Evolutionary conservation across 2,113 vertebrate species (phyloP), one percentile per base, ranked within the genome.

Genomic region (Oncorhynchus tshawytscha): DNA sequence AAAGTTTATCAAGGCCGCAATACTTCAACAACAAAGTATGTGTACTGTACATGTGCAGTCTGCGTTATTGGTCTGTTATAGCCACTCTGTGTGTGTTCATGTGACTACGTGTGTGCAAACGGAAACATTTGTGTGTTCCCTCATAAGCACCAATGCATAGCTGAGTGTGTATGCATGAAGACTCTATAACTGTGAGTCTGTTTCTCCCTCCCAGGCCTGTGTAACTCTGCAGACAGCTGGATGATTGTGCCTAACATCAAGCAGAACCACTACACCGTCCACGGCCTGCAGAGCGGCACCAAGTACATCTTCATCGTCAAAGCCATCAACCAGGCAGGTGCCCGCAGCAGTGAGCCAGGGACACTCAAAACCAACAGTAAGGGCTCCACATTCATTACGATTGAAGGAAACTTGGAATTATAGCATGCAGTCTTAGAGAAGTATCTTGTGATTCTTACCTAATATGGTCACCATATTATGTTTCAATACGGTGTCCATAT

Each of bases 201-300:
- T 34, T 60, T 39, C n/a, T 29, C 25, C 24, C 57, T 85, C 67
- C 70, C 91, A 99, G 98, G 97, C 94, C 94, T 99, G 84, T 99
- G 98, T 84, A 99, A 97, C 93, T 99, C 97, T 0, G 91, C 97
- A 54, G 98, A 99, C 86, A 99, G 98, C 92, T 99, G 98, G 98
- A 99, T 99, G 97, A 99, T 99, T 80, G 98, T 99, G 82, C 98
- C 98, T 71, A 99, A 98, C 91, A 99, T 99, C 89, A 98, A 98
- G 85, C 98, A 99, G 91, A 99, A 99, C 91, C 97, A 99, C 91
- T 99, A 99, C 92, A 99, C 97, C 0, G 98, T 99, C 72, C 98
- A 99, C 0, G 98, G 98, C 49, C 90, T 99, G 34, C 98, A 99
- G 91, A 98, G 97, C 9, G 98, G 98, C 84, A 99, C 98, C 34